These are phyloP conservation scores for Eupithecia dodoneata DNA, from an alignment of 2,888 invertebrate genomes.

Conservation along the genomic window DNA sequence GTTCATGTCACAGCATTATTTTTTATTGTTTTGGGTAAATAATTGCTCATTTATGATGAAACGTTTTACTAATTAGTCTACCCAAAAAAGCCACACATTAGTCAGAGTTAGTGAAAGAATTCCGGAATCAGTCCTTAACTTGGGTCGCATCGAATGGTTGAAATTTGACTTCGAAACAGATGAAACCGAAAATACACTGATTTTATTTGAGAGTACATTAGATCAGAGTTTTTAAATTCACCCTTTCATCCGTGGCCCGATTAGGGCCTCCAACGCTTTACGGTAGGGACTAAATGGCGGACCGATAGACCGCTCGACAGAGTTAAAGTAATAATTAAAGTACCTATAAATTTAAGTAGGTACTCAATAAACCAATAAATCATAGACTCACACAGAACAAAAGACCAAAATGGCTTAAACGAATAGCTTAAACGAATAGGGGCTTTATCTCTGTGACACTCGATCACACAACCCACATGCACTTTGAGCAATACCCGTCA, in stretches of 20 bases:
- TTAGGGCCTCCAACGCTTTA: too few species aligned
- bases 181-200: too few species aligned
- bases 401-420: neutral
- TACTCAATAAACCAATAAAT: neutral
- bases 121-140: neutral
- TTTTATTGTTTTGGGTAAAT: constrained; percentile 72
- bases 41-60: constrained; percentile 64
- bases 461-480: constrained; percentile 4
- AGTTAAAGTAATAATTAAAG: neutral
- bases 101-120: neutral
- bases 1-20: constrained; percentile 75
- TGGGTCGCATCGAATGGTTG: neutral
- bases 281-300: too few species aligned
- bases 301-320: too few species aligned
- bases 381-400: neutral
- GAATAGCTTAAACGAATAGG: neutral
- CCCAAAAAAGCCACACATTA: neutral
- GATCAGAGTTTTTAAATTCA: too few species aligned
- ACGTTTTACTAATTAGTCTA: constrained; percentile 49
- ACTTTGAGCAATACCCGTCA: neutral
- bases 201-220: too few species aligned
- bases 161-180: neutral
- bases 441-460: neutral
- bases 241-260: too few species aligned
- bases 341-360: neutral